Evolutionary conservation across 1,140 invertebrate genomes (phyloP).

Genomic region (Ylistrum balloti): DNA sequence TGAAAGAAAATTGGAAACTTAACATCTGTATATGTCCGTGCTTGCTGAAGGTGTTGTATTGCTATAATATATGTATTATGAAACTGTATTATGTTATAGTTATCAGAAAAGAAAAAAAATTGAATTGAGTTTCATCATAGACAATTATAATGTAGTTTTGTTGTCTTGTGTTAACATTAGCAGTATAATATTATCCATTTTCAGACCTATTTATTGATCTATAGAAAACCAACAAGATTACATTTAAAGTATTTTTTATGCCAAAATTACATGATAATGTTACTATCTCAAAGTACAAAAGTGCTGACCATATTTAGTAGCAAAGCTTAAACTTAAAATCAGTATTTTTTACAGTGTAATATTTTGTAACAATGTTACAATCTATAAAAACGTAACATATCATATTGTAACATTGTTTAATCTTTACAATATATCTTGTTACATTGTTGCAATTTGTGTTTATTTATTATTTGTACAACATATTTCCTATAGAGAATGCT

Average conservation of each 20-base stretch:
- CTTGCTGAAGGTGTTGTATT: background rate
- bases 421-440: too few species aligned
- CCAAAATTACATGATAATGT: background rate
- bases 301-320: background rate
- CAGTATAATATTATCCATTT: background rate
- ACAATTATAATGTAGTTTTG: background rate
- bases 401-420: too few species aligned
- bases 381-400: too few species aligned
- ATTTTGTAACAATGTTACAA: background rate
- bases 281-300: background rate
- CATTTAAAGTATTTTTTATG: background rate
- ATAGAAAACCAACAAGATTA: background rate
- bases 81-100: slow-evolving; percentile 9
- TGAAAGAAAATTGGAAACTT: background rate
- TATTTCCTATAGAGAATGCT: too few species aligned
- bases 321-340: background rate
- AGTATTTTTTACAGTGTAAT: background rate
- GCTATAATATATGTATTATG: background rate
- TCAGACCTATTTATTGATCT: background rate
- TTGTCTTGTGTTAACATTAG: background rate
- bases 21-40: background rate
- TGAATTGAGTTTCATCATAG: too few species aligned
- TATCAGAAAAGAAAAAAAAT: background rate
- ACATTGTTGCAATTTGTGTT: too few species aligned
- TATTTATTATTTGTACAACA: too few species aligned